phyloP scores from a whole-genome alignment of 2,797 vertebrate genomes.

The Megaceryle alcyon region DNA sequence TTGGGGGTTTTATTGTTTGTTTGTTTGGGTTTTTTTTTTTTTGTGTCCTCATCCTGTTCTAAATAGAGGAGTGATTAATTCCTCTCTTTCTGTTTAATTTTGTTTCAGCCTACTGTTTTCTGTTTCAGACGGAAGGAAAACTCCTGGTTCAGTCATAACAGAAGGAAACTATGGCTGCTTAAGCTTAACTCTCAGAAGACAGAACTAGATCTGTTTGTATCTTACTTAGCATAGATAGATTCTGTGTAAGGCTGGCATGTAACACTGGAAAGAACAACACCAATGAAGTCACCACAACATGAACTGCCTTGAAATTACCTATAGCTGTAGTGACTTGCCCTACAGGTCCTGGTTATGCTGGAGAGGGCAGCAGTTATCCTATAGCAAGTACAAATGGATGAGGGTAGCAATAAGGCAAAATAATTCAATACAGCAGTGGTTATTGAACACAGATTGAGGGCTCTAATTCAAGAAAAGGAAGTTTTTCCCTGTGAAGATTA shows the following conservation, averaged over 20 bases:
- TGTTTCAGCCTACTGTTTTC: not conserved
- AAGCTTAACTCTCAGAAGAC: not conserved
- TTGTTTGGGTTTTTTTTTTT: not conserved
- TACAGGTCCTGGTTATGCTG: not conserved
- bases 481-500: not conserved
- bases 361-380: not conserved
- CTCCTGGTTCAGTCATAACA: not conserved
- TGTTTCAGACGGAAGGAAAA: not conserved
- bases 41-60: not conserved
- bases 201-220: not conserved
- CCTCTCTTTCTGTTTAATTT: constrained; percentile 1
- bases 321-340: not conserved
- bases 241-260: not conserved
- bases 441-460: not conserved
- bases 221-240: not conserved
- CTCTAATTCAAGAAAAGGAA: not conserved
- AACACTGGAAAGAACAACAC: not conserved
- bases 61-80: not conserved
- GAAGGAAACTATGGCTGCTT: not conserved
- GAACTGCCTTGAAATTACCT: not conserved
- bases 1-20: too few relatives aligned
- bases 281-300: not conserved
- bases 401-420: not conserved
- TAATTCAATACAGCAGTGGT: not conserved
- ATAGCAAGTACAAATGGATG: not conserved